phyloP scores from a whole-genome alignment of 2,888 invertebrate species.

The Nesidiocoris tenuis region DNA sequence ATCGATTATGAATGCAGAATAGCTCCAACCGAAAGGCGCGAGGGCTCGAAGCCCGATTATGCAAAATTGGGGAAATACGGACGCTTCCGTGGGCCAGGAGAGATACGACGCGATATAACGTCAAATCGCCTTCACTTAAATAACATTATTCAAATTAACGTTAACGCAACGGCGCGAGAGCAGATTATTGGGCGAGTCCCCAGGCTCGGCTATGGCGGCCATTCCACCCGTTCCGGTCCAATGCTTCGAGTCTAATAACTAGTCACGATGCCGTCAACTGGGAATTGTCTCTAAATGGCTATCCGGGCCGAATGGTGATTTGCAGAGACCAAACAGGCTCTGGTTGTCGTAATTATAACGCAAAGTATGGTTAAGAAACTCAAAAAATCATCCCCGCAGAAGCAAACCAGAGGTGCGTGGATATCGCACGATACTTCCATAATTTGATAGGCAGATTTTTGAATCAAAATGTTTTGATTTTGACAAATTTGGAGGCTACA shows the following conservation, averaged over 20 bases:
- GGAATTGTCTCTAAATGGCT: background rate
- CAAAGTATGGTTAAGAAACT: too few species aligned
- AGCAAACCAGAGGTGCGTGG: too few species aligned
- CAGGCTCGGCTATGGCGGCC: background rate
- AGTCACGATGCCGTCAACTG: background rate
- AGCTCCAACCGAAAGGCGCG: too few species aligned
- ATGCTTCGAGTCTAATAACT: background rate
- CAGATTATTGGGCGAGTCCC: background rate
- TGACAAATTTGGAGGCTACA: too few species aligned
- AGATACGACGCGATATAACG: slow-evolving; percentile 9
- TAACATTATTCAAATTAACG: slow-evolving; percentile 41
- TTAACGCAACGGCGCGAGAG: background rate
- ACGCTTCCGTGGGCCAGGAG: background rate
- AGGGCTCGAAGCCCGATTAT: slow-evolving; percentile 30
- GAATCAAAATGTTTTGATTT: too few species aligned
- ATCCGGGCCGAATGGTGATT: too few species aligned
- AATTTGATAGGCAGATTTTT: too few species aligned
- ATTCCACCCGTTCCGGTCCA: background rate
- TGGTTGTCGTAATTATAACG: too few species aligned
- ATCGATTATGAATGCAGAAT: too few species aligned
- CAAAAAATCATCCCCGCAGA: too few species aligned
- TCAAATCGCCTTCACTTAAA: slow-evolving; percentile 35
- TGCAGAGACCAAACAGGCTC: too few species aligned
- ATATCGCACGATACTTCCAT: too few species aligned
- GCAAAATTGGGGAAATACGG: slow-evolving; percentile 10